A percentile compares a stretch with the other conserved stretches of the same genome.
Evolutionary conservation across 2,113 vertebrate species (phyloP).

Genomic region (Tretioscincus oriximinensis): DNA sequence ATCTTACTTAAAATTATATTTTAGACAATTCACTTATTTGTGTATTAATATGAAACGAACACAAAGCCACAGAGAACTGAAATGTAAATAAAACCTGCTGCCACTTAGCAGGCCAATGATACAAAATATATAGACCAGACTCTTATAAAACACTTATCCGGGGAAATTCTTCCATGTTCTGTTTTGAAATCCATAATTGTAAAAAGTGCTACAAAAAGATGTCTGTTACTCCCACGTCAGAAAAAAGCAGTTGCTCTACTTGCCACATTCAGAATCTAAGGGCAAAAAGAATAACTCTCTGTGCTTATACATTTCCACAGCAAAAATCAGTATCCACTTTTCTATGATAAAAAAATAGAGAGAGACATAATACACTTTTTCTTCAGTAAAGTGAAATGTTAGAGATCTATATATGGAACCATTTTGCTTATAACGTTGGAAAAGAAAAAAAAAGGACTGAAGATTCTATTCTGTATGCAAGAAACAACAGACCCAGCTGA

Average conservation of each 20-base stretch:
- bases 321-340: background rate
- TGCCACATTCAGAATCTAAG: background rate
- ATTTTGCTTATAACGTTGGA: background rate
- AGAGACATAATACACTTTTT: slow-evolving; percentile 18
- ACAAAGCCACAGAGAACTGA: background rate
- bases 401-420: slow-evolving; percentile 20
- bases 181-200: background rate
- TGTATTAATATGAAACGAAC: slow-evolving; percentile 1
- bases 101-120: background rate
- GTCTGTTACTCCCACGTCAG: background rate
- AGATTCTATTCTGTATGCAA: slow-evolving; percentile 32
- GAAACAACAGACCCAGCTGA: slow-evolving; percentile 21
- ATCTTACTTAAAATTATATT: background rate
- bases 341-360: slow-evolving; percentile 18
- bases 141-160: slow-evolving; percentile 12
- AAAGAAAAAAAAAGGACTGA: background rate
- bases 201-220: slow-evolving; percentile 22
- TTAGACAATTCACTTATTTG: slow-evolving; percentile 4
- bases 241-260: background rate
- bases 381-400: slow-evolving; percentile 19
- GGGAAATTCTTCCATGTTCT: background rate
- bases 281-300: background rate
- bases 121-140: slow-evolving; percentile 1
- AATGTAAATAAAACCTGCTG: background rate
- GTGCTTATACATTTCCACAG: background rate